Evolutionary conservation across 2,113 vertebrate species (phyloP), one percentile per base, ranked within the genome.

Genomic region (Ia io): DNA sequence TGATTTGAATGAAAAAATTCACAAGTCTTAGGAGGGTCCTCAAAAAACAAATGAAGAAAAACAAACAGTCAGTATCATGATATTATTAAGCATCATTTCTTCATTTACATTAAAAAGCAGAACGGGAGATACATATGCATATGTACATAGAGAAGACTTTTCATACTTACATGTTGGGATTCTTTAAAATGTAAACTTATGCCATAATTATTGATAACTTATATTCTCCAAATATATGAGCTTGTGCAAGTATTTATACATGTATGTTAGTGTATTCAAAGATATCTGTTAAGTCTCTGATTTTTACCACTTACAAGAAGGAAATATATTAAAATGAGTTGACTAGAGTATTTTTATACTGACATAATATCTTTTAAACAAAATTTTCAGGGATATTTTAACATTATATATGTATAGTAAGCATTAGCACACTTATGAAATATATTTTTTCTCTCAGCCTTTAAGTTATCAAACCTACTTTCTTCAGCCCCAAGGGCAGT

Each of bases 121-220:
- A 88, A 9, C 73, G 5, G 82, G 13, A 84, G 3, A 71, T n/a
- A 74, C 10, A 40, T 1, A 28, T 32, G 20, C 1, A 83, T 20
- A 11, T 18, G 59, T 37, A n/a, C 0, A 63, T 0, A 87, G 6
- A 67, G 42, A 78, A 3, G 3, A 35, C 8, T 84, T 49, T 70
- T 70, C 49, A 78, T 37, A 77, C 37, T 61, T 69, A 63, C 70
- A 8, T 56, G 2, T 65, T 40, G 1, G 3, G 11, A 84, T 74
- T 84, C 11, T 35, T 92, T 85, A 80, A 84, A 67, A n/a, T 49
- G 28, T 79, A 35, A 83, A 42, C 20, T 59, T 82, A 37, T 65
- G 11, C 44, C 0, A 51, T 42, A 67, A 53, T 73, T 89, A 82
- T 30, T 42, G 18, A 79, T 80, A 12, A 49, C 20, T 59, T 42